Conservation (phyloP, 2,888 invertebrate species). For the Dione vanillae region DNA sequence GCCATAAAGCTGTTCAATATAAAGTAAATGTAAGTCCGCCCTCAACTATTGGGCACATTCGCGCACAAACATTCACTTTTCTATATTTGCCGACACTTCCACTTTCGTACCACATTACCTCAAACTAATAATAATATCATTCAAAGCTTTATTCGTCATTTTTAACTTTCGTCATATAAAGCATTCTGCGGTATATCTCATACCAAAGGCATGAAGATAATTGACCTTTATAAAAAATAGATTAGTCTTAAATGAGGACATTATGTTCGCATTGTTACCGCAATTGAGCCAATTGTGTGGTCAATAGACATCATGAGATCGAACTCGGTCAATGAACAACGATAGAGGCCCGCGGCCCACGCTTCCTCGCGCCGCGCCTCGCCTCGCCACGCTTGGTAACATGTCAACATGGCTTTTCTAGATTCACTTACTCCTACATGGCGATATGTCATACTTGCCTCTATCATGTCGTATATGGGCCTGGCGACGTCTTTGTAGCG, state of each 20-base stretch:
- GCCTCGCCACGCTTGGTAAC: neutral
- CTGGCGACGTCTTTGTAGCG: conserved; percentile 71
- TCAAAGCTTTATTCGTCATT: too few relatives aligned
- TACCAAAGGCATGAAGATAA: neutral
- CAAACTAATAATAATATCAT: too few relatives aligned
- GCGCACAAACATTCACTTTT: too few relatives aligned
- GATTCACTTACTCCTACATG: too few relatives aligned
- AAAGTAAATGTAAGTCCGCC: too few relatives aligned
- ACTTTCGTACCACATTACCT: too few relatives aligned
- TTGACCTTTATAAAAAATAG: conserved; percentile 10
- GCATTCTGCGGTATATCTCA: too few relatives aligned
- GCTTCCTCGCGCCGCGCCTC: neutral
- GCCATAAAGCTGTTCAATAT: too few relatives aligned
- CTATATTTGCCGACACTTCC: too few relatives aligned
- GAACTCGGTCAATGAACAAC: conserved; percentile 27
- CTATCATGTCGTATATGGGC: conserved; percentile 75
- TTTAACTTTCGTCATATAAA: too few relatives aligned
- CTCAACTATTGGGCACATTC: too few relatives aligned
- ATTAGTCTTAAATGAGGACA: conserved; percentile 21
- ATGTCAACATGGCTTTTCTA: neutral
- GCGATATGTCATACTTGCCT: too few relatives aligned
- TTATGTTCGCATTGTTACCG: conserved; percentile 23
- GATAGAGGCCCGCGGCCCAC: conserved; percentile 13
- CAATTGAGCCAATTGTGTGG: conserved; percentile 38
- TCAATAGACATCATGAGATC: conserved; percentile 26